A percentile compares a stretch with the other conserved stretches of the same genome.
Evolutionary conservation across 2,888 invertebrate genomes (phyloP).

Genomic region (Oxystoma pomonae): DNA sequence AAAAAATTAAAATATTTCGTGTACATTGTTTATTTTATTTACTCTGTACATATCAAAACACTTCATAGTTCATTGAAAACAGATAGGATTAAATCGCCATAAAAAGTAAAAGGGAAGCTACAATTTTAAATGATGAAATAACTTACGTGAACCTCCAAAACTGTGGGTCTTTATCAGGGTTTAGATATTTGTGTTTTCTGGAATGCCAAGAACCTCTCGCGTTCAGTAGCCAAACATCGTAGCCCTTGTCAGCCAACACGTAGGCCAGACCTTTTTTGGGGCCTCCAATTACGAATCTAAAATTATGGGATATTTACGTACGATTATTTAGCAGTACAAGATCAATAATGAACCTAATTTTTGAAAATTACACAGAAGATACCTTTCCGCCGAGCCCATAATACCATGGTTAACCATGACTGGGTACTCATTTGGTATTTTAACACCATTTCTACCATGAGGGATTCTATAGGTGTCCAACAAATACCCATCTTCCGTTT

Average conservation of each 20-base stretch:
- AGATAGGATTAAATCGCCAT: too few species aligned
- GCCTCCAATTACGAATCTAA: slow-evolving; percentile 61
- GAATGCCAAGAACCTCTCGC: slow-evolving; percentile 71
- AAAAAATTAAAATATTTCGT: too few species aligned
- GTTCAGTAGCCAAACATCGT: slow-evolving; percentile 81
- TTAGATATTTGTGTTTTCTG: slow-evolving; percentile 52
- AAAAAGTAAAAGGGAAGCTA: too few species aligned
- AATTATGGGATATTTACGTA: background rate
- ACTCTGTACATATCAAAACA: too few species aligned
- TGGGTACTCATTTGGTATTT: slow-evolving; percentile 43
- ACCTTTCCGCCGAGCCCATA: slow-evolving; percentile 64
- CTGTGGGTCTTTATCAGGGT: slow-evolving; percentile 39
- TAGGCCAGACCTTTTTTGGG: slow-evolving; percentile 58
- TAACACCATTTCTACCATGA: slow-evolving; percentile 48
- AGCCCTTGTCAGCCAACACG: slow-evolving; percentile 63
- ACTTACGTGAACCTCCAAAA: slow-evolving; percentile 31
- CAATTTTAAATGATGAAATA: too few species aligned
- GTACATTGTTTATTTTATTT: too few species aligned
- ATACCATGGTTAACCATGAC: slow-evolving; percentile 56
- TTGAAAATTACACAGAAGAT: too few species aligned
- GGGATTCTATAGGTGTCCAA: slow-evolving; percentile 70
- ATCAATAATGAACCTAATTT: too few species aligned
- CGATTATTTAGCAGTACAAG: too few species aligned
- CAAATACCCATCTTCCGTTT: slow-evolving; percentile 73
- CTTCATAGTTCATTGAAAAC: too few species aligned